Base-by-base conservation (phyloP, 2,888 invertebrate species). In the Sphaerophoria taeniata region DNA sequence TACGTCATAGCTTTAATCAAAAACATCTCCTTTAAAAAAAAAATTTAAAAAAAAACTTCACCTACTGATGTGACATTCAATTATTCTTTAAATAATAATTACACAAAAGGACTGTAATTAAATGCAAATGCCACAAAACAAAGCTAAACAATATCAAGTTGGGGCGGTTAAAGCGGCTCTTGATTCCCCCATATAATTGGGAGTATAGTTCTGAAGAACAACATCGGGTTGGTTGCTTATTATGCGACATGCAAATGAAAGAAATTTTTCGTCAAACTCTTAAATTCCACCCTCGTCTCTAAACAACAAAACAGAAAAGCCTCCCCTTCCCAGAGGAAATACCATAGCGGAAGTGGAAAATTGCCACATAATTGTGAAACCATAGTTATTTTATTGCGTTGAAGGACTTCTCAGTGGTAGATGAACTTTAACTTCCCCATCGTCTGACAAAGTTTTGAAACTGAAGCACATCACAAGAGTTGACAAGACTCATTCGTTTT, bases 341-440 rank as follows among this genome's bases (percentile, higher is more conserved):
- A 73, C 76, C 85, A 33, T 70, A 73, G 58, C 73, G 81, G 81
- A 85, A 73, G 81, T 85, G 81, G 85, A 81, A 85, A 85, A 85
- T 81, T 81, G 76, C 81, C 81, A 81, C 76, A 73, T 85, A 77
- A 85, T 81, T 85, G 76, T 85, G 80, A 81, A 81, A 70, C 69
- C 71, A 75, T 75, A 84, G 75, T 71, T 71, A 67, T 79, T 79
- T 60, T 53, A 51, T 53, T 73, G 65, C 34, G 31, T 39, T 3
- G 11, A 9, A 16, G 55, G 51, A 56, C 61, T 49, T 14, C 4
- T 1, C 1, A 5, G 3, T 1, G n/a, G 6, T 56, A 36, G 9
- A 9, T 24, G 3, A 9, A 4, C 3, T 24, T 14, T 36, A 16
- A 11, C 11, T 16, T 7, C 6, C 9, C 12, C 2, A 0, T 12